phyloP scores from a whole-genome alignment of 2,113 vertebrate genomes.

The Triplophysa tibetana region DNA sequence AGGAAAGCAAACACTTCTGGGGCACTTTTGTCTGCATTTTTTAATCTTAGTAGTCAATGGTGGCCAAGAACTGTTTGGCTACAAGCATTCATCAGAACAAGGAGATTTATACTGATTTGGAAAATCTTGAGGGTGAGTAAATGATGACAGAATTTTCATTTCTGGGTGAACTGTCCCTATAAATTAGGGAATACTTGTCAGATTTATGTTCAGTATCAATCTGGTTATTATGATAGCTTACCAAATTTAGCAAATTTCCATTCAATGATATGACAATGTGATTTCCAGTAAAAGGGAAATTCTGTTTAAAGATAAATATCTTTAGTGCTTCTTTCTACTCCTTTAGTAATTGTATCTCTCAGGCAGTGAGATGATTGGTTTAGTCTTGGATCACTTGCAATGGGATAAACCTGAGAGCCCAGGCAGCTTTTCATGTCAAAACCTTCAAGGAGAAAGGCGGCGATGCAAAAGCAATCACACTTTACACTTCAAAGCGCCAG shows the following conservation, averaged over 20 bases:
- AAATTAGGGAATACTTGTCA: not conserved
- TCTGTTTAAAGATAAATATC: conserved; percentile 63
- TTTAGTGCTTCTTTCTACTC: conserved; percentile 57
- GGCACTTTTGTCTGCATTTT: too few species aligned
- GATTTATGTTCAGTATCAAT: too few species aligned
- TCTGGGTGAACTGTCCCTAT: too few species aligned
- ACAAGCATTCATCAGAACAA: too few species aligned
- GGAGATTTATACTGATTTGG: too few species aligned
- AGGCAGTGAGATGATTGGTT: conserved; percentile 76
- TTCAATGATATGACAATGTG: not conserved
- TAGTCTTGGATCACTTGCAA: conserved; percentile 78
- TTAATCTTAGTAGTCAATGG: too few species aligned
- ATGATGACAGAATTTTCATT: too few species aligned
- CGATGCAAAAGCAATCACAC: conserved; percentile 79
- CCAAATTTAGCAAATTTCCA: too few species aligned
- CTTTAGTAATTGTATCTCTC: conserved; percentile 77
- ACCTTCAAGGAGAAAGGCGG: conserved; percentile 74
- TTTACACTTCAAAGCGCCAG: conserved; percentile 72
- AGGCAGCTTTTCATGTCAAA: conserved; percentile 79
- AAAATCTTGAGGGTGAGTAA: too few species aligned
- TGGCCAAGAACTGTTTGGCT: too few species aligned
- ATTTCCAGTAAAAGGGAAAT: conserved; percentile 47
- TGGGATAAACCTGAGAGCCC: conserved; percentile 76
- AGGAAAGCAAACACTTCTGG: too few species aligned
- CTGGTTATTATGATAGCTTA: not conserved